Percentiles rank a stretch among this genome's conserved stretches.
Evolutionary conservation across 2,797 vertebrate species (phyloP).

Genomic region (Eidolon dupreanum): DNA sequence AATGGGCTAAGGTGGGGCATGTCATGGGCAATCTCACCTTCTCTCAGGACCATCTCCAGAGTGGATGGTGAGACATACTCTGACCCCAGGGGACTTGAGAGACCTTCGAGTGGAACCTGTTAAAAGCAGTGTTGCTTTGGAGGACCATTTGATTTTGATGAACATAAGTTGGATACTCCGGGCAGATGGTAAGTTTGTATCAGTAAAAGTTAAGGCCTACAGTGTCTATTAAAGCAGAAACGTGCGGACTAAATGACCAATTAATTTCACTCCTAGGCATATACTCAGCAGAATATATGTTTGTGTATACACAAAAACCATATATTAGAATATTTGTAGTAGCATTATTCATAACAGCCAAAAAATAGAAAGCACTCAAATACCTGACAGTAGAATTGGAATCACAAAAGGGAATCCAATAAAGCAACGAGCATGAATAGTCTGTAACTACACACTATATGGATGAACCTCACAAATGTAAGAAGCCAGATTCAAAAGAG

Average conservation of each 20-base stretch:
- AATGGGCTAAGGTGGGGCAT: not conserved
- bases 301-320: not conserved
- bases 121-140: not conserved
- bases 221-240: not conserved
- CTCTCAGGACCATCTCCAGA: constrained; percentile 73
- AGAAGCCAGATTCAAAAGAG: not conserved
- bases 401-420: not conserved
- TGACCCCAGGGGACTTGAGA: constrained; percentile 80
- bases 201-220: not conserved
- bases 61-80: accelerated
- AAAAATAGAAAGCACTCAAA: not conserved
- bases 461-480: not conserved
- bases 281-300: not conserved
- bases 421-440: not conserved
- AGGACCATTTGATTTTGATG: constrained; percentile 61
- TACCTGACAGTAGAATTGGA: not conserved
- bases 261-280: not conserved
- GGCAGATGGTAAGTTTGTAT: constrained; percentile 85
- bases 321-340: not conserved
- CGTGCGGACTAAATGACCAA: not conserved
- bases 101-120: constrained; percentile 71
- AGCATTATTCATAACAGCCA: not conserved
- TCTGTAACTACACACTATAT: not conserved
- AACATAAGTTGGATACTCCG: constrained; percentile 89
- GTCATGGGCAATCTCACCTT: not conserved